Percentiles rank a stretch among this genome's conserved stretches.
Evolutionary conservation across 2,888 invertebrate genomes (phyloP).

Genomic region (Tetranychus piercei): DNA sequence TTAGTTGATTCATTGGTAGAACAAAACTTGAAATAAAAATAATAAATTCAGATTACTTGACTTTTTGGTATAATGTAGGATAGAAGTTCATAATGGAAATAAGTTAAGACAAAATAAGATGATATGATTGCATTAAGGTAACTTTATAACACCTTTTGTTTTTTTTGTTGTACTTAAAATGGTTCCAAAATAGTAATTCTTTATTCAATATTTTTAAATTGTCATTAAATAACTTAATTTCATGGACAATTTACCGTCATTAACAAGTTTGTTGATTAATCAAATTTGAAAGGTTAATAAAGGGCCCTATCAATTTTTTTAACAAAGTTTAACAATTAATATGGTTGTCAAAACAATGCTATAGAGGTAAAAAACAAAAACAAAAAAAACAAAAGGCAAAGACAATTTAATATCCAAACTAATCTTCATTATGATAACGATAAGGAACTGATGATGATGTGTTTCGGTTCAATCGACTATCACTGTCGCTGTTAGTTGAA

Average conservation of each 20-base stretch:
- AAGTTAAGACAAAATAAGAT: too few species aligned
- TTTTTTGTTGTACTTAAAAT: neutral
- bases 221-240: slow-evolving; percentile 1
- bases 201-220: neutral
- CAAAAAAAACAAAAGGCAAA: neutral
- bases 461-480: neutral
- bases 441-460: neutral
- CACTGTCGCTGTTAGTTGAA: neutral
- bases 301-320: neutral
- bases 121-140: too few species aligned
- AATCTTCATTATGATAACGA: neutral
- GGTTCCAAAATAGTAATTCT: neutral
- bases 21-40: too few species aligned
- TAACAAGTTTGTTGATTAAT: neutral
- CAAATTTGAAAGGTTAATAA: neutral
- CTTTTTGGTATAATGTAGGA: too few species aligned
- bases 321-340: neutral
- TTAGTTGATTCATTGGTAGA: too few species aligned
- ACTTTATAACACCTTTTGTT: too few species aligned
- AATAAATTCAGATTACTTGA: too few species aligned
- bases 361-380: neutral
- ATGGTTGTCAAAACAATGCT: neutral
- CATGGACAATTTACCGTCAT: slow-evolving; percentile 1
- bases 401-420: neutral
- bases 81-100: too few species aligned